Conservation (phyloP, 2,888 invertebrate genomes). For the Tetropium fuscum region DNA sequence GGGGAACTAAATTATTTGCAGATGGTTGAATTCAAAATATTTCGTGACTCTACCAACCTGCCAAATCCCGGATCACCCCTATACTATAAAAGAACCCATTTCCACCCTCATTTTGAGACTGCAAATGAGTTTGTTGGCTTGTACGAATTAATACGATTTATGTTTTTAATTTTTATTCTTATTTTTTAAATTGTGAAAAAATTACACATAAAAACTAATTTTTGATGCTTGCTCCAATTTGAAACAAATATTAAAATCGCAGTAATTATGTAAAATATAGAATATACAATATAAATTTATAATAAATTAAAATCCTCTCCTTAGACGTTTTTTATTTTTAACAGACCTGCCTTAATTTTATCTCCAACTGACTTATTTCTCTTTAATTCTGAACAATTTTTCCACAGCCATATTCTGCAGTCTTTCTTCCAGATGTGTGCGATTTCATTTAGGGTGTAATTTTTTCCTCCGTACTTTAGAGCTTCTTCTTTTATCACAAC, state of each 20-base stretch:
- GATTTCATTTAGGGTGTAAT: conserved; percentile 71
- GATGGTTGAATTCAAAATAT: too few relatives aligned
- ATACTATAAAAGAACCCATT: too few relatives aligned
- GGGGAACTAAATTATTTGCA: too few relatives aligned
- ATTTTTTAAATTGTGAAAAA: too few relatives aligned
- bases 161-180: too few relatives aligned
- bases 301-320: conserved; percentile 9
- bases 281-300: conserved; percentile 14
- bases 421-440: conserved; percentile 79
- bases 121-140: too few relatives aligned
- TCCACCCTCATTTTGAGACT: too few relatives aligned
- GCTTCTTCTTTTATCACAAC: conserved; percentile 69
- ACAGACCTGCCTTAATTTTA: conserved; percentile 37
- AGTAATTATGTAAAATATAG: conserved; percentile 1
- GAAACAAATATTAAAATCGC: conserved; percentile 15
- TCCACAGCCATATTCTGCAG: conserved; percentile 77
- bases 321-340: conserved; percentile 22
- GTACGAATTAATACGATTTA: too few relatives aligned
- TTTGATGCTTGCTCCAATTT: background rate
- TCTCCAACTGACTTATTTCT: conserved; percentile 55
- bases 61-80: too few relatives aligned
- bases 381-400: conserved; percentile 56
- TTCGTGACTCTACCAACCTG: too few relatives aligned
- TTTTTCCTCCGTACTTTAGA: conserved; percentile 70
- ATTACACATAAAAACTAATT: background rate